These are phyloP conservation scores for Labeo rohita DNA, from an alignment of 2,113 vertebrate genomes.

Conservation along the genomic window DNA sequence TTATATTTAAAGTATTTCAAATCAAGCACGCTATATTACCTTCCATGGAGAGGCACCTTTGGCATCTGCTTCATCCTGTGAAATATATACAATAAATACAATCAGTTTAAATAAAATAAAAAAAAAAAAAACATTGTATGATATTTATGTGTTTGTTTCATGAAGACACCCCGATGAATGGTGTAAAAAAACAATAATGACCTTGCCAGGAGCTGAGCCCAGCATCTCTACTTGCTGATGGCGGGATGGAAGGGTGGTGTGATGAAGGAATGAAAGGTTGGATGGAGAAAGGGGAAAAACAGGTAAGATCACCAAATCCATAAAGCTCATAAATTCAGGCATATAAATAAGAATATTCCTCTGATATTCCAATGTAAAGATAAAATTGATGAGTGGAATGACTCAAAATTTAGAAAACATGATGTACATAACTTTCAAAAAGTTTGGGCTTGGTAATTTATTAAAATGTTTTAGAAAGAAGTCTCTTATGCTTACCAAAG, in stretches of 20 bases:
- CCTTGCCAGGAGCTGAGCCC: conserved; percentile 80
- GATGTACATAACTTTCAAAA: neutral
- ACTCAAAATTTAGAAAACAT: neutral
- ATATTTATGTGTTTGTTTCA: conserved; percentile 2
- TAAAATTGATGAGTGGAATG: neutral
- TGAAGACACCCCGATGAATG: conserved; percentile 11
- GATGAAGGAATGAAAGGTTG: neutral
- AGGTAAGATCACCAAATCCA: neutral
- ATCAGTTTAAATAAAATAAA: neutral
- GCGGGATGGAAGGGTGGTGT: neutral
- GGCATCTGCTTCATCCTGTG: conserved; percentile 90
- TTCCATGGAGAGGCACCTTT: conserved; percentile 97
- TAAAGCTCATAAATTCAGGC: neutral
- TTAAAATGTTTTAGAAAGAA: neutral
- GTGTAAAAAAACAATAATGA: conserved; percentile 65
- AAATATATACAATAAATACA: conserved; percentile 29
- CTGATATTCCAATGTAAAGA: neutral
- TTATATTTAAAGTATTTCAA: neutral
- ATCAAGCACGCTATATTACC: conserved; percentile 72
- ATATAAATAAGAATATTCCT: neutral
- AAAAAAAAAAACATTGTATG: neutral
- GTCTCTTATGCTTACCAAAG: too few species aligned
- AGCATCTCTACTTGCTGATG: conserved; percentile 80
- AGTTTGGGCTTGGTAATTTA: neutral
- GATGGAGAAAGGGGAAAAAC: neutral